These are phyloP conservation scores for Scaptomyza tumidula DNA, from an alignment of 2,888 invertebrate genomes.

Conservation along the genomic window DNA sequence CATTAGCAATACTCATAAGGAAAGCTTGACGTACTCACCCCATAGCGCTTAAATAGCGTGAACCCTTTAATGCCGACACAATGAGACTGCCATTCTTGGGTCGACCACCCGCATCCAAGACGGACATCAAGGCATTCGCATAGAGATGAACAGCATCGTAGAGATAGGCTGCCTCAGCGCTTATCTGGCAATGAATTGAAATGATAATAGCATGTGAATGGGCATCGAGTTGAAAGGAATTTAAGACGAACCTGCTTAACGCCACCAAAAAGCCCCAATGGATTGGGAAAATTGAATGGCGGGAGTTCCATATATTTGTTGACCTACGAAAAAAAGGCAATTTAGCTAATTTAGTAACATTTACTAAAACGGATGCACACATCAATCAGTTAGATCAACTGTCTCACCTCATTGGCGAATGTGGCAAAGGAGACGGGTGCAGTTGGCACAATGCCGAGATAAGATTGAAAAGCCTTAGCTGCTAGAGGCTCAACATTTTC, in stretches of 20 bases:
- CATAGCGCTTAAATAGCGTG: constrained; percentile 93
- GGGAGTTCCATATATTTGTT: constrained; percentile 93
- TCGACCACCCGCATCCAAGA: constrained; percentile 88
- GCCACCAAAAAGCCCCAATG: constrained; percentile 89
- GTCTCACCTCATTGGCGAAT: constrained; percentile 87
- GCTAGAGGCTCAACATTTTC: constrained; percentile 86
- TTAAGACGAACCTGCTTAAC: constrained; percentile 87
- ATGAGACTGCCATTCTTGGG: constrained; percentile 93
- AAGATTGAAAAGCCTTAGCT: constrained; percentile 91
- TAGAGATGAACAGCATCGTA: constrained; percentile 98
- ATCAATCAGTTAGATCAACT: constrained; percentile 31
- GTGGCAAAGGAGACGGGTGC: constrained; percentile 89
- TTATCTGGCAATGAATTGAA: constrained; percentile 86
- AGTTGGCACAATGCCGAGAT: constrained; percentile 93
- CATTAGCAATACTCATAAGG: neutral
- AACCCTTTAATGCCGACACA: constrained; percentile 90
- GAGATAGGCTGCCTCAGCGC: constrained; percentile 95
- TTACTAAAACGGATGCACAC: constrained; percentile 18
- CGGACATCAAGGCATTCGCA: constrained; percentile 91
- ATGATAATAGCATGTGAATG: constrained; percentile 9
- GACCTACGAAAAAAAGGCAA: constrained; percentile 85
- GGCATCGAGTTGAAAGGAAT: neutral
- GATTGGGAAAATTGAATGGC: constrained; percentile 95
- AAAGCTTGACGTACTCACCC: constrained; percentile 87
- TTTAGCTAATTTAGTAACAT: neutral